These are phyloP conservation scores for Pristionchus maxplancki DNA, from an alignment of 2,888 invertebrate genomes.

Conservation along the genomic window DNA sequence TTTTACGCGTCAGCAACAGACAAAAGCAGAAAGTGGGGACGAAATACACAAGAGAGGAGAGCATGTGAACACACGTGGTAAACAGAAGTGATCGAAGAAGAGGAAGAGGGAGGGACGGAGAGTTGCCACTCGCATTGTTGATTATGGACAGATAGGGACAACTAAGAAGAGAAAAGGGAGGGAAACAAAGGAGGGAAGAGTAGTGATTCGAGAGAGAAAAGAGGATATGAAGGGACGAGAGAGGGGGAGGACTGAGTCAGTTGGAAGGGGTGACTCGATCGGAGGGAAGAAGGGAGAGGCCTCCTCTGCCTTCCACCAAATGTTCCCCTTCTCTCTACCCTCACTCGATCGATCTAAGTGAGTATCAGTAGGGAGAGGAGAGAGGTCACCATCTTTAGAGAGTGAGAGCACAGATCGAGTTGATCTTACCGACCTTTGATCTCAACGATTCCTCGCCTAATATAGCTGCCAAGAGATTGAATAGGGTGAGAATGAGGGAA, in stretches of 20 bases:
- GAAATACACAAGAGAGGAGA: not conserved
- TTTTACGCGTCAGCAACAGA: not conserved
- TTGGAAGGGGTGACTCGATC: not conserved
- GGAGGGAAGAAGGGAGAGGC: conserved; percentile 3
- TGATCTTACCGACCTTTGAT: conserved; percentile 7
- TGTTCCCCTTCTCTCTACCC: not conserved
- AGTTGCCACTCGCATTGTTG: too few relatives aligned
- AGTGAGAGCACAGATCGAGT: not conserved
- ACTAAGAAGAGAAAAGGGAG: not conserved
- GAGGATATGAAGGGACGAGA: too few relatives aligned
- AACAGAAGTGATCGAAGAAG: conserved; percentile 18
- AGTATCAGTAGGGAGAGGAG: conserved; percentile 12
- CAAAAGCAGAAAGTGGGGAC: not conserved
- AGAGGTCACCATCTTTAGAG: not conserved
- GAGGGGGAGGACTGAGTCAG: conserved; percentile 4
- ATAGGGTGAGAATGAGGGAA: conserved; percentile 14
- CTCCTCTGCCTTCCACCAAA: not conserved
- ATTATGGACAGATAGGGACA: too few relatives aligned
- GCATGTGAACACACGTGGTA: conserved; percentile 12
- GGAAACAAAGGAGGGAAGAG: not conserved
- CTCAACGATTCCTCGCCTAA: not conserved
- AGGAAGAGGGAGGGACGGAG: too few relatives aligned
- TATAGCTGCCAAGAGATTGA: not conserved
- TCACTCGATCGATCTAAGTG: not conserved
- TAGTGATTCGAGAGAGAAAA: not conserved